Evolutionary conservation across 2,113 vertebrate genomes (phyloP), one percentile per base, ranked within the genome.

Genomic region (Sinocyclocheilus anshuiensis): DNA sequence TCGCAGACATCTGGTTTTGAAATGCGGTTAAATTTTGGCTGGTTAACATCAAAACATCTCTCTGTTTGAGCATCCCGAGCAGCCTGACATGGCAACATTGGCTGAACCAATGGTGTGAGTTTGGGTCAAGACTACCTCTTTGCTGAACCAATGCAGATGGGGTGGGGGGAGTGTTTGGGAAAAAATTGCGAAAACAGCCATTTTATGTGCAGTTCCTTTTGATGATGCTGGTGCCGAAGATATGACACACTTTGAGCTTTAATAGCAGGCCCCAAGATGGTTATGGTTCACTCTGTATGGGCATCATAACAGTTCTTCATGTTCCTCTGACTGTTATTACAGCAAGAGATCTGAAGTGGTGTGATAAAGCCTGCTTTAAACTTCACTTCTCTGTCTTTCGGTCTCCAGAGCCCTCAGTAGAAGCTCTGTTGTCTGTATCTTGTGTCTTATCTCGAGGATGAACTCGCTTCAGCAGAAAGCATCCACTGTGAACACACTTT

Each of bases 321-420:
- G 67, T 71, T 71, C 67, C 67, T 71, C 67, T 33, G 29, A 71
- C 67, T 71, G 67, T 18, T 71, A 36, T 71, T 71, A 36, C 13
- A 71, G 67, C 67, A 71, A 71, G 18, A 1, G 12, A 65, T 65
- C 24, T 33, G 16, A 71, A 71, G 3, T 71, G 26, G 29, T 71
- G 29, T 36, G 67, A 36, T 36, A 16, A 71, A 71, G 29, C 29
- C 67, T 33, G 29, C 67, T 71, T 65, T 26, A 65, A 65, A 65
- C 61, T 65, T 65, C 12, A 11, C 61, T 0, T 26, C 61, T 26
- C 11, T 26, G n/a, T 65, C 29, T 36, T 71, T 33, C 2, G 0
- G 29, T 71, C 67, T 71, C 67, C 67, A 71, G 67, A 71, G 67
- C 67, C 13, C 67, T 18, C 29, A 20, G 67, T 29, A 33, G 65